Percentiles rank a stretch among this genome's conserved stretches.
Evolutionary conservation across 2,113 vertebrate genomes (phyloP).

Genomic region (Saiga tatarica): DNA sequence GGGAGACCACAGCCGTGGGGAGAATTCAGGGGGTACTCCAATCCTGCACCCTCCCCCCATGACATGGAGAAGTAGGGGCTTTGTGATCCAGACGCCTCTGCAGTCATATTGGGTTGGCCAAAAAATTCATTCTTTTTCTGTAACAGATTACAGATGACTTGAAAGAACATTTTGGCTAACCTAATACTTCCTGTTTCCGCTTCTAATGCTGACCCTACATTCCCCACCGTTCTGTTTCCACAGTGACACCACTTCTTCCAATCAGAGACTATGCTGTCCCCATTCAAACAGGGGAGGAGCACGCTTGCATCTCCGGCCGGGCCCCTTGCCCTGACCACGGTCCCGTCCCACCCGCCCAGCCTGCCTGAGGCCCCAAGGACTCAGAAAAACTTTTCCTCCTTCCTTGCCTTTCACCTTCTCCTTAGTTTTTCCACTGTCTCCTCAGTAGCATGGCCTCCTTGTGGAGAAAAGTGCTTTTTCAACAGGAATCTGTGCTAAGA

Average conservation of each 20-base stretch:
- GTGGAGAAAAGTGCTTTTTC: neutral
- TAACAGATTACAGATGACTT: neutral
- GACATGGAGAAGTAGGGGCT: neutral
- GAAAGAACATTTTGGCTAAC: neutral
- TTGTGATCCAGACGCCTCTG: neutral
- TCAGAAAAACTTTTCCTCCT: too few relatives aligned
- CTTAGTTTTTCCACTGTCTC: too few relatives aligned
- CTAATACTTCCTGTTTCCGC: neutral
- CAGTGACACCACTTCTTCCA: neutral
- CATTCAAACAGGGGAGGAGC: too few relatives aligned
- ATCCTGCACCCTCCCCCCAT: fast-evolving
- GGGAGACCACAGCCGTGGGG: fast-evolving
- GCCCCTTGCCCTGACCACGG: fast-evolving
- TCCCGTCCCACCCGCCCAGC: fast-evolving
- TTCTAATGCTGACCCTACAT: neutral
- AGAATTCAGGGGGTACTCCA: neutral
- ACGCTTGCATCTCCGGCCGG: fast-evolving
- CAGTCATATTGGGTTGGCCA: neutral
- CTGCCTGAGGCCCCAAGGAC: neutral
- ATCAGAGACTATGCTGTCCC: too few relatives aligned
- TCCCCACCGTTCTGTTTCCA: neutral
- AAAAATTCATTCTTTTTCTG: neutral
- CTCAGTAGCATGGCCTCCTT: neutral
- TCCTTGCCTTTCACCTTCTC: neutral
- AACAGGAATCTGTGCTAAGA: neutral